phyloP scores from a whole-genome alignment of 2,797 vertebrate species.

The Platalea minor region DNA sequence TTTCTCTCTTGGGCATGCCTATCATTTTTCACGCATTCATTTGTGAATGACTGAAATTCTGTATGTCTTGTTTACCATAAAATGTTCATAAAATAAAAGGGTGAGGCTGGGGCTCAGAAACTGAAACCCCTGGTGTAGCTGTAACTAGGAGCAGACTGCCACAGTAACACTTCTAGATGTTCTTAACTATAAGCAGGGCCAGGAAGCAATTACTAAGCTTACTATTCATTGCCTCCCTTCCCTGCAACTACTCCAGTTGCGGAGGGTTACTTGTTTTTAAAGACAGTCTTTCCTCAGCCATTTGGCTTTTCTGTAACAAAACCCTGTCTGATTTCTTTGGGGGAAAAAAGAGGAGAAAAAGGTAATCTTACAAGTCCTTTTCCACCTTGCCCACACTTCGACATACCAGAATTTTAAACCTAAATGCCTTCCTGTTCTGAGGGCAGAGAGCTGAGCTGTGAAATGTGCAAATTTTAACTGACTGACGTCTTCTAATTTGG shows the following conservation, averaged over 20 bases:
- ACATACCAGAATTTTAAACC: background rate
- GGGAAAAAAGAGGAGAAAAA: background rate
- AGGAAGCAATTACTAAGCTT: background rate
- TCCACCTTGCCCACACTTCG: background rate
- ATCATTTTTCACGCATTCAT: background rate
- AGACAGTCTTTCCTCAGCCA: background rate
- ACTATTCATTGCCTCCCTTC: background rate
- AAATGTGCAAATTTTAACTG: background rate
- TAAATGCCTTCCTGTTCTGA: background rate
- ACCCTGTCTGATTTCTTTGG: background rate
- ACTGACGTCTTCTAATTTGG: background rate
- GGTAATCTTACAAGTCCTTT: background rate
- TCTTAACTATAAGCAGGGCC: background rate
- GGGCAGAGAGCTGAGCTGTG: background rate
- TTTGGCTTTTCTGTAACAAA: background rate
- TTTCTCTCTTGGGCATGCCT: background rate
- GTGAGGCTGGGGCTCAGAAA: background rate
- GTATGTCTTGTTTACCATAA: background rate
- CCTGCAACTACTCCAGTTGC: background rate
- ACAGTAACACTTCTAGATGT: background rate
- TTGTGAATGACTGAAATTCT: background rate
- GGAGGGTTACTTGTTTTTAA: background rate
- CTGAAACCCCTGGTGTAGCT: background rate
- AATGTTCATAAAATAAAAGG: background rate
- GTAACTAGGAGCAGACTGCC: background rate